Evolutionary conservation across 2,113 vertebrate species (phyloP).

Genomic region (Gobius niger): DNA sequence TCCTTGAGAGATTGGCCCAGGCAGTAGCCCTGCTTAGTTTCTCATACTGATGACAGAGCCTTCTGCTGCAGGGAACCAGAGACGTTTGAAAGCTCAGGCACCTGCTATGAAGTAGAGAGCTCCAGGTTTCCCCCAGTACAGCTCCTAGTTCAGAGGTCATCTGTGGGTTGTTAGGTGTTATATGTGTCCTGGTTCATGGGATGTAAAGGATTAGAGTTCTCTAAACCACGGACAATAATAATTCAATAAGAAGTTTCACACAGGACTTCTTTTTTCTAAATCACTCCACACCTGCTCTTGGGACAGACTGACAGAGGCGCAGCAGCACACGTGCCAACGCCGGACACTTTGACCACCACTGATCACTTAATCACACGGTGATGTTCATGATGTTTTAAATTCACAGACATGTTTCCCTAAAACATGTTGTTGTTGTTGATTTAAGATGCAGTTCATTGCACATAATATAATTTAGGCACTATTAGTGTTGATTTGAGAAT

Average conservation of each 20-base stretch:
- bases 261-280: no score
- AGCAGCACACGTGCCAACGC: no score
- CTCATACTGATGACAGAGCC: conserved; percentile 30
- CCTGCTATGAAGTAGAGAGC: conserved; percentile 62
- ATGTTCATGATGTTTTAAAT: no score
- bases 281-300: no score
- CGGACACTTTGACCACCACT: no score
- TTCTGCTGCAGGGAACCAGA: conserved; percentile 57
- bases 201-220: conserved; percentile 51
- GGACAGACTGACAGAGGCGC: no score
- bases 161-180: conserved; percentile 54
- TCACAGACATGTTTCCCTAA: no score
- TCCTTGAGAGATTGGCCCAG: conserved; percentile 17
- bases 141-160: conserved; percentile 49
- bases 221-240: conserved; percentile 44
- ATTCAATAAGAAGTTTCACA: conserved; percentile 30
- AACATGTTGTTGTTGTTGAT: no score
- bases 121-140: conserved; percentile 32
- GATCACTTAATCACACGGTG: no score
- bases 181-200: conserved; percentile 38
- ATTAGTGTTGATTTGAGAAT: no score
- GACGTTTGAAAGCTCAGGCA: conserved; percentile 55
- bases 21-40: conserved; percentile 10
- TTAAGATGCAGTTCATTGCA: no score
- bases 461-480: no score